phyloP scores from a whole-genome alignment of 2,113 vertebrate genomes.

The Muntiacus reevesi region DNA sequence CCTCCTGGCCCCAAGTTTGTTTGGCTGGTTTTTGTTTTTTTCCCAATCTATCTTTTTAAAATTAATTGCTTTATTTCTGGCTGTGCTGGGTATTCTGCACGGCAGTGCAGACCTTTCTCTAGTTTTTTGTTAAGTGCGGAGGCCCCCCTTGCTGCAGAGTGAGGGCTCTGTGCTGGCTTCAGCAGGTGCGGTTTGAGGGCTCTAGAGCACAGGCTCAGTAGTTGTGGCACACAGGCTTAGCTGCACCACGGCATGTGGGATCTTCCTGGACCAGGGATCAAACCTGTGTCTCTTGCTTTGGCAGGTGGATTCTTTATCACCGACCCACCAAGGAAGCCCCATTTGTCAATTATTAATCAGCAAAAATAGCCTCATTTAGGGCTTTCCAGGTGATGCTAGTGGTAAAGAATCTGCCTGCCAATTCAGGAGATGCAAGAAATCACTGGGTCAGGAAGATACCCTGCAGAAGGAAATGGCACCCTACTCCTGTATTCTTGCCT shows the following conservation, averaged over 20 bases:
- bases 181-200: not conserved
- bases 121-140: accelerated
- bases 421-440: not conserved
- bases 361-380: not conserved
- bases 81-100: not conserved
- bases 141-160: not conserved
- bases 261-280: not conserved
- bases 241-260: not conserved
- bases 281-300: not conserved
- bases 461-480: not conserved
- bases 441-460: not conserved
- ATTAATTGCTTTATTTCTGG: not conserved
- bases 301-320: not conserved
- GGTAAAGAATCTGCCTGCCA: not conserved
- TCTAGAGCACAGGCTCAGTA: not conserved
- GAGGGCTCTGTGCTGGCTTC: not conserved
- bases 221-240: not conserved
- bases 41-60: not conserved
- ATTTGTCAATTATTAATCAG: not conserved
- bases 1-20: not conserved
- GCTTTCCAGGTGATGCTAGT: not conserved
- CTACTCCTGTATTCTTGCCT: not conserved
- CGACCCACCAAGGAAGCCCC: not conserved
- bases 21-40: not conserved
- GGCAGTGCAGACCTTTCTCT: not conserved